These are phyloP conservation scores for Parazoanthus darwini DNA, from an alignment of 92 coral and sea anemone genomes.

Conservation along the genomic window DNA sequence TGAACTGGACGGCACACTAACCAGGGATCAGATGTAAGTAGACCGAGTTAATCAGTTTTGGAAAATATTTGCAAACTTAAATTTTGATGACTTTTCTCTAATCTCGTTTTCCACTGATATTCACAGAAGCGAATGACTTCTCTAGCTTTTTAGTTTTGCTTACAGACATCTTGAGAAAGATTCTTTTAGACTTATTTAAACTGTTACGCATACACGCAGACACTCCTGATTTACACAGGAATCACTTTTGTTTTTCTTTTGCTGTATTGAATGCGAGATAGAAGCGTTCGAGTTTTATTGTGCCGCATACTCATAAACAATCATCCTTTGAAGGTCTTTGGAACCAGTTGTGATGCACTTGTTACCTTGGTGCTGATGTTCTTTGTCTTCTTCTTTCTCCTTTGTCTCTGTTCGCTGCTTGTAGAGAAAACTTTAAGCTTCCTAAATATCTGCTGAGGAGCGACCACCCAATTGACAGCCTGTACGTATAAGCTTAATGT, in stretches of 20 bases:
- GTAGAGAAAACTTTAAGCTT: slow-evolving; percentile 37
- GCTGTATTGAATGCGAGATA: too few species aligned
- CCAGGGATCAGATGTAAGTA: slow-evolving; percentile 41
- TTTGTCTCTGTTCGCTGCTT: slow-evolving; percentile 8
- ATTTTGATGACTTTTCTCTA: not conserved
- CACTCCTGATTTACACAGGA: too few species aligned
- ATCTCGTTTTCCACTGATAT: not conserved
- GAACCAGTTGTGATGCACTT: not conserved
- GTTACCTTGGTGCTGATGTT: slow-evolving; percentile 5
- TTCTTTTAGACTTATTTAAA: too few species aligned
- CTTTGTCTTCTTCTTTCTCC: slow-evolving; percentile 7
- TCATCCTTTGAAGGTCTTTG: not conserved
- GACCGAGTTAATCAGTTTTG: not conserved
- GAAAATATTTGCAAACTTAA: too few species aligned
- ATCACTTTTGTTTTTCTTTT: too few species aligned
- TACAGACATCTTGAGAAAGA: not conserved
- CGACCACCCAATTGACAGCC: slow-evolving; percentile 41
- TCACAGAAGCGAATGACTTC: not conserved
- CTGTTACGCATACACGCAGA: too few species aligned
- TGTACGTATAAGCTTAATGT: slow-evolving; percentile 25
- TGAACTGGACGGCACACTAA: not conserved
- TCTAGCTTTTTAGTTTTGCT: not conserved
- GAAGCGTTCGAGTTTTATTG: not conserved
- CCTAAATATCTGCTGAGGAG: slow-evolving; percentile 45
- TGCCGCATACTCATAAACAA: not conserved